These are phyloP conservation scores for Lepidochitona cinerea DNA, from an alignment of 2,888 invertebrate genomes.

Conservation along the genomic window DNA sequence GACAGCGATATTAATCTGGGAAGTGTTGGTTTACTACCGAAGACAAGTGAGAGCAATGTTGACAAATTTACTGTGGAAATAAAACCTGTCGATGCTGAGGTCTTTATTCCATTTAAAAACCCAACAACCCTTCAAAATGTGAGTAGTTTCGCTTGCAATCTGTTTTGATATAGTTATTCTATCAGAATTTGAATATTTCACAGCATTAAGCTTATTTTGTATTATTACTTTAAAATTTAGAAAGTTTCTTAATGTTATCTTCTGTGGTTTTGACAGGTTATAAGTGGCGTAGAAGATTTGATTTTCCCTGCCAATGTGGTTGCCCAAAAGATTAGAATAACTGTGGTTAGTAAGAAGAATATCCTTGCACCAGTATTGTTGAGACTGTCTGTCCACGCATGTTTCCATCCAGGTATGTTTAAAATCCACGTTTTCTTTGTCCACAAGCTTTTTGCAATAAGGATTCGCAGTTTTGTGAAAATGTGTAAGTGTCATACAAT, in stretches of 20 bases:
- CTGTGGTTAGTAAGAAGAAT: background rate
- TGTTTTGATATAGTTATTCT: too few species aligned
- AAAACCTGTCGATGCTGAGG: background rate
- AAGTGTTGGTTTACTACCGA: background rate
- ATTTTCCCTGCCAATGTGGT: background rate
- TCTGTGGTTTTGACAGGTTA: background rate
- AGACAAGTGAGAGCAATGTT: background rate
- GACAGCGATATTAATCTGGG: background rate
- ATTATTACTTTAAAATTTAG: too few species aligned
- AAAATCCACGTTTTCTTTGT: too few species aligned
- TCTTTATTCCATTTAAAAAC: background rate
- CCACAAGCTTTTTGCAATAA: too few species aligned
- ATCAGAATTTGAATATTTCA: too few species aligned
- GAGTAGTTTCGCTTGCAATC: too few species aligned
- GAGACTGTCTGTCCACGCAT: background rate
- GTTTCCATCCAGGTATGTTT: background rate
- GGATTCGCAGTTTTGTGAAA: too few species aligned
- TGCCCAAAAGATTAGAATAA: background rate
- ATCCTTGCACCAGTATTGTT: background rate
- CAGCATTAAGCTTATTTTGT: too few species aligned
- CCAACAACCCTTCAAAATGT: too few species aligned
- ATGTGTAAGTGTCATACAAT: too few species aligned
- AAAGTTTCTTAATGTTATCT: too few species aligned
- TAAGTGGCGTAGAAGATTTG: background rate
- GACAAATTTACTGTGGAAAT: background rate